Conservation (phyloP, 2,113 vertebrate species). For the Blennius ocellaris region DNA sequence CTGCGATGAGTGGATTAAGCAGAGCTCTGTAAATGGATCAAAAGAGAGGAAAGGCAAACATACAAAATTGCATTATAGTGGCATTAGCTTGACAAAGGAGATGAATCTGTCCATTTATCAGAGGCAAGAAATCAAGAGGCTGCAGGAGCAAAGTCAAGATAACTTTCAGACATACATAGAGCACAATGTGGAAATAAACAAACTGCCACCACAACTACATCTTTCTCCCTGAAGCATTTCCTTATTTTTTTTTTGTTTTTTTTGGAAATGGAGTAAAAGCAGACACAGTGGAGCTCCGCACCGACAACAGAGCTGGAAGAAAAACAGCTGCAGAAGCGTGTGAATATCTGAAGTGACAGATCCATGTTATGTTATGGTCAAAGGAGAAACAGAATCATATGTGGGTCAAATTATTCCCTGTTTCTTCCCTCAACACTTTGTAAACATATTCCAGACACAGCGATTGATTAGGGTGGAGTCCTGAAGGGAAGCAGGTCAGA, state of each 20-base stretch:
- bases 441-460: constrained; percentile 13
- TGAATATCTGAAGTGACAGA: neutral
- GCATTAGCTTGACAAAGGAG: constrained; percentile 16
- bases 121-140: neutral
- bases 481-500: constrained; percentile 8
- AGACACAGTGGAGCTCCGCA: neutral
- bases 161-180: neutral
- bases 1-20: constrained; percentile 32
- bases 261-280: too few species aligned
- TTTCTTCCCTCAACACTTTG: constrained; percentile 2
- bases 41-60: constrained; percentile 23
- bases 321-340: neutral
- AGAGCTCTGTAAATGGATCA: constrained; percentile 57
- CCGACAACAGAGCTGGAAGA: neutral
- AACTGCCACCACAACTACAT: too few species aligned
- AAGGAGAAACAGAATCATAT: constrained; percentile 1
- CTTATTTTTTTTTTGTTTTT: too few species aligned
- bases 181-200: neutral
- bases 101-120: constrained; percentile 15
- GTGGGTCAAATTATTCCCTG: constrained; percentile 32
- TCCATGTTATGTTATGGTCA: constrained; percentile 9
- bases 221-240: neutral
- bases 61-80: constrained; percentile 27
- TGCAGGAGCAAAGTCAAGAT: neutral
- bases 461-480: constrained; percentile 34